Conservation (phyloP, 92 coral and sea anemone species). For the Phenganax subtilis region DNA sequence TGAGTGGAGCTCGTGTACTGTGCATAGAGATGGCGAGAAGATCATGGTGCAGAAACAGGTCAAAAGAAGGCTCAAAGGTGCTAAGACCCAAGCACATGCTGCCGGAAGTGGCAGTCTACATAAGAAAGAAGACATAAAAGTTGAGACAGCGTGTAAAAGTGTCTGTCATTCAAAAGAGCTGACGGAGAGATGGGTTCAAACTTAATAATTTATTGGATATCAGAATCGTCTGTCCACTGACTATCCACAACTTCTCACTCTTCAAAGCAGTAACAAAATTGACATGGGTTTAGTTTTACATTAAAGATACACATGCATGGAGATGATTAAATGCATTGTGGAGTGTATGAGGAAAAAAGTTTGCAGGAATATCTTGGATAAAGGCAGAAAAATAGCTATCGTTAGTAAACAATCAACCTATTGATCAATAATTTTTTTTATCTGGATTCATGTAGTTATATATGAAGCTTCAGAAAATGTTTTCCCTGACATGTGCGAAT, state of each 20-base stretch:
- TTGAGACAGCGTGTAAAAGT: conserved; percentile 1
- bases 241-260: conserved; percentile 10
- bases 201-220: not conserved
- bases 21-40: no score
- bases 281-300: conserved; percentile 1
- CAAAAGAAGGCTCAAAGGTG: no score
- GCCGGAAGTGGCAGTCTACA: not conserved
- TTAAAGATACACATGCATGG: not conserved
- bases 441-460: no score
- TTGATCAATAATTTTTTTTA: no score
- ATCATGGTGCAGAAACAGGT: no score
- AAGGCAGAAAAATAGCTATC: no score
- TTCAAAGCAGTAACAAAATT: not conserved
- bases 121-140: not conserved
- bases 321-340: no score
- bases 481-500: not conserved
- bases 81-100: not conserved
- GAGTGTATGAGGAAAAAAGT: no score
- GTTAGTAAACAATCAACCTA: no score
- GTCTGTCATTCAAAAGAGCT: conserved; percentile 2
- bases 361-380: no score
- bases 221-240: not conserved
- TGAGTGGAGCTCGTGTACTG: not conserved
- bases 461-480: not conserved
- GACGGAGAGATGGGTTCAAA: conserved; percentile 1